Base-by-base conservation (phyloP, 2,888 invertebrate species). In the Drosophila subsilvestris region DNA sequence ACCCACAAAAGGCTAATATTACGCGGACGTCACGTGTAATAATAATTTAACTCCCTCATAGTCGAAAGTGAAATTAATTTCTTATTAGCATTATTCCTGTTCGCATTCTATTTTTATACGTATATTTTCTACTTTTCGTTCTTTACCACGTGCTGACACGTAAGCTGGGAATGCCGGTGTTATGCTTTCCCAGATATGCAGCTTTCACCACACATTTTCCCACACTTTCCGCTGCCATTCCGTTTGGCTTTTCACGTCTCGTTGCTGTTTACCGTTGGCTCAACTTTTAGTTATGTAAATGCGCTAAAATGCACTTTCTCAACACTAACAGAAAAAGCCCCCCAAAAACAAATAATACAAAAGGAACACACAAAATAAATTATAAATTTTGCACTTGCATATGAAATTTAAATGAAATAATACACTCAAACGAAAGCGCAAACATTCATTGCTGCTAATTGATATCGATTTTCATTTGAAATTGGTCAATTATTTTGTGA, bases 221-320 rank as follows among this genome's bases (percentile, higher is more conserved):
- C 32, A 4, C 32, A 53, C 56, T 66, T 50, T 45, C 4, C 27
- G 56, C 47, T 20, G 43, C 25, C 20, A 53, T 37, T 37, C 37
- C 37, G 14, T 1, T 37, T 37, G 37, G 37, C 37, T 48, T 62
- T 48, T 29, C 48, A 17, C 42, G 22, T 45, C 27, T 42, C n/a
- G 18, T 45, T 58, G 62, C 57, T 67, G 58, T 51, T 56, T 63
- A 47, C 49, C 53, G 37, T 51, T 27, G 37, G 50, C 60, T 58
- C 63, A 61, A 87, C 70, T 85, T 82, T 82, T 70, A 63, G 71
- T 76, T 82, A 85, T 83, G 74, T 67, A 76, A 83, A 79, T 87
- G 82, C 54, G 57, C 70, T 62, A 72, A 68, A 76, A 69, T 72
- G 69, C 57, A 69, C 73, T 85, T 76, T 75, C 62, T 74, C 57